These are phyloP conservation scores for Motacilla alba DNA, from an alignment of 2,113 vertebrate genomes.

Conservation along the genomic window DNA sequence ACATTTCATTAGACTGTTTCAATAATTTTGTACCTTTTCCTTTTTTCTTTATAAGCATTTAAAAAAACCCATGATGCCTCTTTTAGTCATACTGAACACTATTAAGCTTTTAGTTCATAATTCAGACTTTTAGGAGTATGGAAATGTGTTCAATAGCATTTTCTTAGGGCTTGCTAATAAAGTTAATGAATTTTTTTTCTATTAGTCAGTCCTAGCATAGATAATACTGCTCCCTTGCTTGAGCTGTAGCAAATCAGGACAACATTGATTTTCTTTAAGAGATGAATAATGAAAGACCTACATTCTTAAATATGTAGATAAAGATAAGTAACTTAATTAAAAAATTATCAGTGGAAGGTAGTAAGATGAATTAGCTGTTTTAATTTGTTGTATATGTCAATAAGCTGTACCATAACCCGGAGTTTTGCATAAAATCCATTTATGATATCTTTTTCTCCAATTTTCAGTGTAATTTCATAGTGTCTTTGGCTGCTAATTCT, in stretches of 20 bases:
- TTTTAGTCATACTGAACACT: not conserved
- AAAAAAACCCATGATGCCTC: not conserved
- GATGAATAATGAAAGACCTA: constrained; percentile 59
- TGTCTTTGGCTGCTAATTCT: not conserved
- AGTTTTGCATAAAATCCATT: not conserved
- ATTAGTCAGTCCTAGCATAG: constrained; percentile 7
- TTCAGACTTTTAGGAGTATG: not conserved
- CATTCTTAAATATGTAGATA: constrained; percentile 62
- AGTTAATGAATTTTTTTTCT: constrained; percentile 46
- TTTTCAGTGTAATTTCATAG: not conserved
- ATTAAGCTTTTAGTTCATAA: not conserved
- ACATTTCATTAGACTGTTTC: not conserved
- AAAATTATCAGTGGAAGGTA: constrained; percentile 57
- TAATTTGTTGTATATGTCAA: constrained; percentile 31
- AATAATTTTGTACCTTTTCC: not conserved
- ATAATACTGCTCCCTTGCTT: not conserved
- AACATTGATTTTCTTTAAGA: constrained; percentile 65
- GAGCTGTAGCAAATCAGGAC: constrained; percentile 55
- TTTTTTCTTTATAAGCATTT: not conserved
- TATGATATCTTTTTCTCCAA: not conserved
- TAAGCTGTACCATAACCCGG: not conserved
- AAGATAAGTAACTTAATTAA: constrained; percentile 64
- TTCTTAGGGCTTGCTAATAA: constrained; percentile 21
- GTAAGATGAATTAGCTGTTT: constrained; percentile 38
- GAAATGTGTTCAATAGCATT: not conserved